Percentiles rank a stretch among this genome's conserved stretches.
Conservation (phyloP, 2,888 invertebrate genomes). For the Tachina fera region DNA sequence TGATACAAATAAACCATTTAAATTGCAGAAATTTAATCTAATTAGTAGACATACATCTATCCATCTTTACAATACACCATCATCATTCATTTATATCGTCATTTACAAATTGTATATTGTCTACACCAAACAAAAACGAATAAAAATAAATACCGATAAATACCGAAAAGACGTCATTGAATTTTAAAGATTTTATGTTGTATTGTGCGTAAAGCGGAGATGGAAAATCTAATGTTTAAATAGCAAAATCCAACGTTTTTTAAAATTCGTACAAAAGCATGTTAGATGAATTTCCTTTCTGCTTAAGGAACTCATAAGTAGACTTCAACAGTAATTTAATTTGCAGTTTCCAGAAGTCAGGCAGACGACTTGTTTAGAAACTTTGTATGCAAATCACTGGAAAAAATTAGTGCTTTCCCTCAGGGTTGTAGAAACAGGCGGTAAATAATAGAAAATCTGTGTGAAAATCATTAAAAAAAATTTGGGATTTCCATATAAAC, state of each 20-base stretch:
- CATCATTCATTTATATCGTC: background rate
- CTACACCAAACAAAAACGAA: background rate
- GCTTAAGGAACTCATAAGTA: no score
- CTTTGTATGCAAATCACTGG: no score
- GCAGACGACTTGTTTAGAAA: no score
- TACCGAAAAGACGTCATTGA: background rate
- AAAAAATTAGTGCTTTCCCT: no score
- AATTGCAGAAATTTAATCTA: slow-evolving; percentile 35
- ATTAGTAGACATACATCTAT: slow-evolving; percentile 6
- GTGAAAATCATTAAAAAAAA: no score
- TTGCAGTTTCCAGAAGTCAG: no score
- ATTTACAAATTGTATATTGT: slow-evolving; percentile 21
- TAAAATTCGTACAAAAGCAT: no score
- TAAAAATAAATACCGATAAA: background rate
- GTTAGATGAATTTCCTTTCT: no score
- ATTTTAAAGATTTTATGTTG: slow-evolving; percentile 6
- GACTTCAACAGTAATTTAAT: no score
- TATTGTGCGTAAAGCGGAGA: background rate
- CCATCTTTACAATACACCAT: background rate
- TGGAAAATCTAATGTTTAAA: background rate
- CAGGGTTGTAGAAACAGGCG: no score
- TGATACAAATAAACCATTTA: background rate
- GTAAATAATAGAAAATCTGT: no score
- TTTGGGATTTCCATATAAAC: no score
- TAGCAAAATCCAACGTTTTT: background rate